Evolutionary conservation across 2,888 invertebrate genomes (phyloP).

Genomic region (Alloplasta piceator): DNA sequence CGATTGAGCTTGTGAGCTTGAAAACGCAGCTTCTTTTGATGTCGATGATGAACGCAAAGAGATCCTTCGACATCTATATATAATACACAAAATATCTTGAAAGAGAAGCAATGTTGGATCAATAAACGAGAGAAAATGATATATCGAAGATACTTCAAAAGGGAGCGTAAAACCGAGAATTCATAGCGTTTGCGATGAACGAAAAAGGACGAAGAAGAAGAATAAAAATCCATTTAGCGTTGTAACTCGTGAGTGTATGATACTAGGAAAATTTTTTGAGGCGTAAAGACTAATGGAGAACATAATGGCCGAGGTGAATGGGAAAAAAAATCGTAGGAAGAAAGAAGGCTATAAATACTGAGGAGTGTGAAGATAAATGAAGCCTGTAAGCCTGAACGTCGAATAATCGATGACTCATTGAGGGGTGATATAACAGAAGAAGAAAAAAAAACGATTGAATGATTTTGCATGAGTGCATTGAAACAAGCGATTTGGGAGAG

Average conservation of each 20-base stretch:
- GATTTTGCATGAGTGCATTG: constrained; percentile 64
- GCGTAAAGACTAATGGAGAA: constrained; percentile 63
- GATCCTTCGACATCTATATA: too few relatives aligned
- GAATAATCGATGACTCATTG: constrained; percentile 29
- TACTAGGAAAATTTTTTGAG: constrained; percentile 80
- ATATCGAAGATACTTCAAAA: constrained; percentile 18
- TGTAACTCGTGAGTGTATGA: constrained; percentile 78
- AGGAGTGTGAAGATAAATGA: constrained; percentile 43
- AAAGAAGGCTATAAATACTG: constrained; percentile 51
- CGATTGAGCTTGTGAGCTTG: constrained; percentile 50
- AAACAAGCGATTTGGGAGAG: constrained; percentile 59
- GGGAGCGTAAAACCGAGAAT: constrained; percentile 40
- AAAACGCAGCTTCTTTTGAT: constrained; percentile 40
- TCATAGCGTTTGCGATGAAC: constrained; percentile 51
- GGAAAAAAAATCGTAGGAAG: constrained; percentile 33
- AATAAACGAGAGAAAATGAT: constrained; percentile 3
- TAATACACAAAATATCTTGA: background rate
- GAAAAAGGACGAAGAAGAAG: constrained; percentile 25
- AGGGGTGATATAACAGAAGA: constrained; percentile 47
- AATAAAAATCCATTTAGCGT: constrained; percentile 67
- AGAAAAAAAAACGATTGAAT: constrained; percentile 34
- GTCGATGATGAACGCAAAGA: too few relatives aligned
- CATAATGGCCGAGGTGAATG: constrained; percentile 32
- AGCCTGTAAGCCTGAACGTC: constrained; percentile 52
- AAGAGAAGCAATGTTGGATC: background rate